phyloP scores from a whole-genome alignment of 2,888 invertebrate genomes.

The Dusona sp. region DNA sequence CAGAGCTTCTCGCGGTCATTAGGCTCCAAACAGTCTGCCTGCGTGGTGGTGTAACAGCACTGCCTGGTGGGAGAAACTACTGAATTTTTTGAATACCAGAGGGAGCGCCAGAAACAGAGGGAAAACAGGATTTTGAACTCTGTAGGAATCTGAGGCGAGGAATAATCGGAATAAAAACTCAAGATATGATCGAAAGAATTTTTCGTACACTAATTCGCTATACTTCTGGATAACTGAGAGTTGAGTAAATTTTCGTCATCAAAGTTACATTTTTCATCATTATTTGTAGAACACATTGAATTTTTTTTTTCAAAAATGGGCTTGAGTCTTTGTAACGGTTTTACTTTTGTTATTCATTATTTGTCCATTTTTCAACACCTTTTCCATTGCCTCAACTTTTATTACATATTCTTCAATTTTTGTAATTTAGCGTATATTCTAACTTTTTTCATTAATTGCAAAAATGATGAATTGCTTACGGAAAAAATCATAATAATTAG shows the following conservation, averaged over 20 bases:
- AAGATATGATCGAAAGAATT: not conserved
- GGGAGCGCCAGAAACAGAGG: slow-evolving; percentile 39
- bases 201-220: not conserved
- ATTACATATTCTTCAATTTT: not conserved
- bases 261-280: not conserved
- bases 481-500: slow-evolving; percentile 5
- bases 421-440: not conserved
- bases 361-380: too few relatives aligned
- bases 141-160: slow-evolving; percentile 50
- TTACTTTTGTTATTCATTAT: not conserved
- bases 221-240: not conserved
- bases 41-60: slow-evolving; percentile 23
- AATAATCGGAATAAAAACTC: slow-evolving; percentile 59
- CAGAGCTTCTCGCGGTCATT: slow-evolving; percentile 63
- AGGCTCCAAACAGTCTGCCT: slow-evolving; percentile 63
- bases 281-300: not conserved
- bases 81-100: slow-evolving; percentile 30
- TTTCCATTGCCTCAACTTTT: not conserved
- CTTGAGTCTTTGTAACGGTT: too few relatives aligned
- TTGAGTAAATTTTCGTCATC: not conserved
- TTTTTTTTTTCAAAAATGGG: not conserved
- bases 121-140: slow-evolving; percentile 62
- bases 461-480: not conserved
- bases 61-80: slow-evolving; percentile 25
- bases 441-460: not conserved